Percentiles rank a stretch among this genome's conserved stretches.
Evolutionary conservation across 2,797 vertebrate species (phyloP).

Genomic region (Protonibea diacanthus): DNA sequence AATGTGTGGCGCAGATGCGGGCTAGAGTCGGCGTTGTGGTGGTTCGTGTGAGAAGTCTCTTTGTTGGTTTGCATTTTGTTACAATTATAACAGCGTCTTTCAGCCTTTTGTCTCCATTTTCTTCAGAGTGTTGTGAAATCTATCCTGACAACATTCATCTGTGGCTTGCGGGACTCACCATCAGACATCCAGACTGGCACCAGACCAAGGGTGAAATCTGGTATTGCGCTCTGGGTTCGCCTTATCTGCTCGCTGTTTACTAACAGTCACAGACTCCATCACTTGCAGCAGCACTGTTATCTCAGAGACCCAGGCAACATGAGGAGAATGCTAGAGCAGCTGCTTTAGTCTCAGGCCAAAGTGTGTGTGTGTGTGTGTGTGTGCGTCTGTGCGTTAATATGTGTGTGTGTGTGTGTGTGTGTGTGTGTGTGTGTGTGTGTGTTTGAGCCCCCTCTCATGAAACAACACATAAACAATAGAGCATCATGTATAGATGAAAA

Average conservation of each 20-base stretch:
- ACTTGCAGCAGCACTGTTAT: conserved; percentile 79
- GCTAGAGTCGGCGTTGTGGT: not conserved
- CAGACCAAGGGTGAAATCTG: conserved; percentile 77
- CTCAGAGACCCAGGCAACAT: conserved; percentile 72
- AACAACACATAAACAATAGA: conserved; percentile 58
- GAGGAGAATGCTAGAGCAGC: conserved; percentile 70
- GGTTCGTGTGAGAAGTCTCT: not conserved
- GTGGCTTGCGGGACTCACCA: conserved; percentile 48
- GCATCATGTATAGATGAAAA: conserved; percentile 51
- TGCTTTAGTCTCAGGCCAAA: conserved; percentile 63
- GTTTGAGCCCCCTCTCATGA: conserved; percentile 12
- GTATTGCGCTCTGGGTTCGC: conserved; percentile 62
- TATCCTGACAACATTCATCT: conserved; percentile 48
- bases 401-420: conserved; percentile 25
- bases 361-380: conserved; percentile 13
- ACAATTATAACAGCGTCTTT: conserved; percentile 23
- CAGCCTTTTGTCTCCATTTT: conserved; percentile 31
- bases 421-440: conserved; percentile 1
- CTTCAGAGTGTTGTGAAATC: conserved; percentile 44
- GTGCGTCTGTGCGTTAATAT: conserved; percentile 12
- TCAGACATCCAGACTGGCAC: conserved; percentile 73
- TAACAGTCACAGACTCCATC: conserved; percentile 79
- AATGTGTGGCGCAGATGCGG: conserved; percentile 27
- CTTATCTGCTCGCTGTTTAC: conserved; percentile 83
- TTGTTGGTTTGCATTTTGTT: conserved; percentile 20